Evolutionary conservation across 2,888 invertebrate genomes (phyloP).

Genomic region (Ametastegia equiseti): DNA sequence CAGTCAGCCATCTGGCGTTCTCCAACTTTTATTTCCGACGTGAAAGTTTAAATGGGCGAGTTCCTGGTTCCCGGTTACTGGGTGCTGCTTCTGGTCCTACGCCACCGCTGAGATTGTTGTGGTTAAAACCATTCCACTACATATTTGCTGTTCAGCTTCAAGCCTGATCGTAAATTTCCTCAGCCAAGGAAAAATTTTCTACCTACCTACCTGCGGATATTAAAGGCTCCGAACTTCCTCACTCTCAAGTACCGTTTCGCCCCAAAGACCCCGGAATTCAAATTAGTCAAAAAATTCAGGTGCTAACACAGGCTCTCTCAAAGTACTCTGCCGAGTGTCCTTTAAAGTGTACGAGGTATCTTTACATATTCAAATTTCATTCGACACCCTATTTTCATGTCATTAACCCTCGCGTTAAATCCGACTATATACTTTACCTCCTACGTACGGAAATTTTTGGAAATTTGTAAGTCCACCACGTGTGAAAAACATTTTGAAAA

Average conservation of each 20-base stretch:
- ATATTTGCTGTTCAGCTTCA: conserved; percentile 47
- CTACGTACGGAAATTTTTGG: neutral
- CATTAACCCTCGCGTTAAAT: neutral
- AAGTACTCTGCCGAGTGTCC: neutral
- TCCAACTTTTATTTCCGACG: conserved; percentile 60
- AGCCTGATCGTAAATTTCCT: conserved; percentile 50
- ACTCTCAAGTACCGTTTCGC: neutral
- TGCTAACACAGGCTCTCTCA: neutral
- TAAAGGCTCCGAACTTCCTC: conserved; percentile 14
- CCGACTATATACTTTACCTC: neutral
- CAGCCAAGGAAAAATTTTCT: neutral
- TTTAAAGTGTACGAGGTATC: conserved; percentile 1
- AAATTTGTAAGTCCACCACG: too few relatives aligned
- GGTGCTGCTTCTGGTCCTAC: neutral
- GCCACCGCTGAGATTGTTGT: conserved; percentile 48
- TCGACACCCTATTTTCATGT: conserved; percentile 19
- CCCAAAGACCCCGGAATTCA: conserved; percentile 1
- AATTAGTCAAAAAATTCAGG: conserved; percentile 19
- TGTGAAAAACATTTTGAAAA: neutral
- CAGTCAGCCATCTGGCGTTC: conserved; percentile 59
- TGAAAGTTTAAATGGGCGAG: conserved; percentile 61
- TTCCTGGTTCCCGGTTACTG: conserved; percentile 9
- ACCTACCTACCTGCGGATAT: neutral
- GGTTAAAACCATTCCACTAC: conserved; percentile 47
- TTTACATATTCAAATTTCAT: conserved; percentile 40